Evolutionary conservation across 2,797 vertebrate species (phyloP).

Genomic region (Thripadectes ignobilis): DNA sequence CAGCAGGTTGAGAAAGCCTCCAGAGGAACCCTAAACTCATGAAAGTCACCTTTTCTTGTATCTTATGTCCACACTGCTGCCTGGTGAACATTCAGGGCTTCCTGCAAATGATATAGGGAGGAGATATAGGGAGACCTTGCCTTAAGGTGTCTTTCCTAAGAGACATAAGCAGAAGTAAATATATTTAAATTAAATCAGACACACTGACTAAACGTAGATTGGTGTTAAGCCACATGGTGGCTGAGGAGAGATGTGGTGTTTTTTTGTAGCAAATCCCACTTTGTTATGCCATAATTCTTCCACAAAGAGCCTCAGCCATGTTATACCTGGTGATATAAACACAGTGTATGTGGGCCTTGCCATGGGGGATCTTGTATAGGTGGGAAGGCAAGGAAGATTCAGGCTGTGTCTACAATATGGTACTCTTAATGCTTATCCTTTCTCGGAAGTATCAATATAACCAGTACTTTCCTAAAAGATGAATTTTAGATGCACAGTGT

Average conservation of each 20-base stretch:
- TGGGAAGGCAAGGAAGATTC: background rate
- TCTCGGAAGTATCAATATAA: background rate
- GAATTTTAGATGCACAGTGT: background rate
- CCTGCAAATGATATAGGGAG: background rate
- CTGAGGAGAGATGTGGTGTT: background rate
- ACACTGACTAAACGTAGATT: background rate
- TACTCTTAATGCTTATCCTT: background rate
- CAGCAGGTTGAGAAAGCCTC: background rate
- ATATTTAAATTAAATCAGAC: background rate
- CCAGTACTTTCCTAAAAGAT: background rate
- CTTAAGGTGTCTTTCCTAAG: background rate
- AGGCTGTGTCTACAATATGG: rapidly evolving
- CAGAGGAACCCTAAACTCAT: background rate
- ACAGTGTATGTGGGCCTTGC: rapidly evolving
- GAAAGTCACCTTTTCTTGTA: rapidly evolving
- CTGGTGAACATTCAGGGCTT: background rate
- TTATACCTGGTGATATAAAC: background rate
- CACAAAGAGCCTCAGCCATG: rapidly evolving
- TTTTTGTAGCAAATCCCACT: background rate
- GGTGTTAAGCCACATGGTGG: background rate
- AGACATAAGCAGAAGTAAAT: background rate
- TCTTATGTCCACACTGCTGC: background rate
- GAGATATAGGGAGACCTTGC: background rate
- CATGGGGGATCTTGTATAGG: rapidly evolving
- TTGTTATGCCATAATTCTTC: background rate